Evolutionary conservation across 2,113 vertebrate species (phyloP).

Genomic region (Herpetotheres cachinnans): DNA sequence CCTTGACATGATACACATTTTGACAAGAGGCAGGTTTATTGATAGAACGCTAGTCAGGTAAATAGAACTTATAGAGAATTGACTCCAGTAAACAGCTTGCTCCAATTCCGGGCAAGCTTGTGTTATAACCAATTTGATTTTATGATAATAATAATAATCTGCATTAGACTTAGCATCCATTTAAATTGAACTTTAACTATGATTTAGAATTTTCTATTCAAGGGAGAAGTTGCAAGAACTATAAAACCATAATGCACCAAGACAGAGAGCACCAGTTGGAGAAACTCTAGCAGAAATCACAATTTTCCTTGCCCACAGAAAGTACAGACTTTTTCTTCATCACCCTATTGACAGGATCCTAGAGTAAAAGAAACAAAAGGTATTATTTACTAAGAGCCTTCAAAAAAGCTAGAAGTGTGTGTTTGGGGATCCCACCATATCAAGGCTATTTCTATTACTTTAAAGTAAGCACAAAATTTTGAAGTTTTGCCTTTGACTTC

Average conservation of each 20-base stretch:
- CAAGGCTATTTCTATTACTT: not conserved
- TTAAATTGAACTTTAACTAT: not conserved
- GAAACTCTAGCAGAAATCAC: not conserved
- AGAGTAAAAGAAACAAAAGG: not conserved
- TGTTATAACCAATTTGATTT: not conserved
- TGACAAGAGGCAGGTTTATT: constrained; percentile 2
- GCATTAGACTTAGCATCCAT: not conserved
- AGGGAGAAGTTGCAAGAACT: not conserved
- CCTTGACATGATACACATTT: not conserved
- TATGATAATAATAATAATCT: not conserved
- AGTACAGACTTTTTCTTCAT: not conserved
- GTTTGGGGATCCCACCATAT: not conserved
- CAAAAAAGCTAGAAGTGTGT: not conserved
- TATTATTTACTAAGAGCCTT: not conserved
- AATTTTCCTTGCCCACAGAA: not conserved
- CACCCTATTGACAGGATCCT: not conserved
- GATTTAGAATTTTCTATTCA: not conserved
- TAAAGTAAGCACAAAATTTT: not conserved
- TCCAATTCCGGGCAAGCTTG: not conserved
- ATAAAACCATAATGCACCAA: not conserved
- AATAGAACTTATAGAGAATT: not conserved
- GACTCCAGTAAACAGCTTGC: not conserved
- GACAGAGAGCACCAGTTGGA: not conserved
- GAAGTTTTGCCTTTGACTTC: not conserved
- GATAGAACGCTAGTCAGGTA: not conserved